phyloP scores from a whole-genome alignment of 2,797 vertebrate genomes.

The Halcyon chelicuti region DNA sequence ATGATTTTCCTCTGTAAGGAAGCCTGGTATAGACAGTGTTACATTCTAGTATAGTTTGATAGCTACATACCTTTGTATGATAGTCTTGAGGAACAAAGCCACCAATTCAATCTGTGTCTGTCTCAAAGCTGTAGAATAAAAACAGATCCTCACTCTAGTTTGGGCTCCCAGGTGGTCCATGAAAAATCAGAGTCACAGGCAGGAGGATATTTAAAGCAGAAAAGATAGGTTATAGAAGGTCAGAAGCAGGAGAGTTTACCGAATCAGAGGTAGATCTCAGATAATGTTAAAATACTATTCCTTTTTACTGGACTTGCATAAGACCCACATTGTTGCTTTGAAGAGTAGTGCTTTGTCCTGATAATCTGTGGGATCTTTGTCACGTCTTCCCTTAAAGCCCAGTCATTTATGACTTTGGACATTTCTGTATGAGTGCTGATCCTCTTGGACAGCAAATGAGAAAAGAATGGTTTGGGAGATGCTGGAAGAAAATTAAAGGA shows the following conservation, averaged over 20 bases:
- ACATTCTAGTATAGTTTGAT: not conserved
- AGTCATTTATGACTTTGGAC: not conserved
- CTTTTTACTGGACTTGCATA: not conserved
- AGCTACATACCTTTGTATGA: rapidly evolving
- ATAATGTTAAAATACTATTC: not conserved
- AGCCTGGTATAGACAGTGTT: not conserved
- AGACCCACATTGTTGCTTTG: not conserved
- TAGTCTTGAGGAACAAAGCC: not conserved
- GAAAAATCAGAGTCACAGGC: not conserved
- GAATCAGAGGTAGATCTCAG: not conserved
- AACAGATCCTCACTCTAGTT: not conserved
- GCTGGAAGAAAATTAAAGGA: not conserved
- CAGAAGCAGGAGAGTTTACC: not conserved
- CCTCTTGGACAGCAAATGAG: not conserved
- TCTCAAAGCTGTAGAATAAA: not conserved
- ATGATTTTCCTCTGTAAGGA: not conserved
- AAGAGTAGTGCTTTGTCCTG: not conserved
- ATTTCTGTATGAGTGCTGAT: not conserved
- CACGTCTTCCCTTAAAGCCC: not conserved
- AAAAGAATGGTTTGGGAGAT: not conserved
- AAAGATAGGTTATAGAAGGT: not conserved
- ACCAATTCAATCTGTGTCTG: not conserved
- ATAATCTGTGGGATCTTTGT: not conserved
- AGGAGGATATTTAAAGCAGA: not conserved
- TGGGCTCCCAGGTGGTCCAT: not conserved